Evolutionary conservation across 2,888 invertebrate species (phyloP).

Genomic region (Oxystoma pomonae): DNA sequence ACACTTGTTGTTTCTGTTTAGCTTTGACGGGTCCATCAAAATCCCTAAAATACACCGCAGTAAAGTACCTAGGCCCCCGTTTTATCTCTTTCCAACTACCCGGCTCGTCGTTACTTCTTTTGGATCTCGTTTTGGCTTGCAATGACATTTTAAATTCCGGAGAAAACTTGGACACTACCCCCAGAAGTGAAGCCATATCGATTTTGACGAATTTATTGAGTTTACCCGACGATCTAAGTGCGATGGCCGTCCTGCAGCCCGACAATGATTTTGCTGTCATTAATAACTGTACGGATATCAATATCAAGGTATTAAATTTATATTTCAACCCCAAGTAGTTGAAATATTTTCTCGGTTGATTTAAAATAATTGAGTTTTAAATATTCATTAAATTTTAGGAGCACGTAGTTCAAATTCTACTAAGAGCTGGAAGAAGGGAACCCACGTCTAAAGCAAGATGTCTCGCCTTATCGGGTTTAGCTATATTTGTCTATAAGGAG

Average conservation of each 20-base stretch:
- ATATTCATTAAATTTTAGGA: conserved; percentile 54
- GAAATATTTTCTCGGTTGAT: too few relatives aligned
- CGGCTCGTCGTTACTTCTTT: conserved; percentile 78
- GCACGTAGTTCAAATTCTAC: conserved; percentile 79
- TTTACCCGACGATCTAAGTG: conserved; percentile 64
- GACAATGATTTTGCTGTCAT: conserved; percentile 54
- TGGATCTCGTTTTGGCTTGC: conserved; percentile 89
- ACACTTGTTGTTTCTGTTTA: conserved; percentile 28
- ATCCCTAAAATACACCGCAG: conserved; percentile 70
- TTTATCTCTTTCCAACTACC: conserved; percentile 84
- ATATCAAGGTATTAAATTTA: conserved; percentile 76
- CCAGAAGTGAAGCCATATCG: conserved; percentile 86
- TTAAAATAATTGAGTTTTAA: background rate
- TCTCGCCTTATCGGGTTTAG: conserved; percentile 82
- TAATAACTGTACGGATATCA: conserved; percentile 68
- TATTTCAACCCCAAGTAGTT: too few relatives aligned
- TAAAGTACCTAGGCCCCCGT: conserved; percentile 77
- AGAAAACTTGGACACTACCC: conserved; percentile 64
- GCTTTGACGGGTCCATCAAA: conserved; percentile 66
- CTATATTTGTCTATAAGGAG: conserved; percentile 69
- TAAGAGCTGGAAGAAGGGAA: conserved; percentile 84
- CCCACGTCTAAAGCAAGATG: conserved; percentile 85
- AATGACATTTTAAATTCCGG: conserved; percentile 79
- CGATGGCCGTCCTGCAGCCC: conserved; percentile 54
- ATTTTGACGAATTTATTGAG: conserved; percentile 84